A percentile compares a stretch with the other conserved stretches of the same genome.
phyloP scores from a whole-genome alignment of 2,888 invertebrate species.

The Ariolimax columbianus region DNA sequence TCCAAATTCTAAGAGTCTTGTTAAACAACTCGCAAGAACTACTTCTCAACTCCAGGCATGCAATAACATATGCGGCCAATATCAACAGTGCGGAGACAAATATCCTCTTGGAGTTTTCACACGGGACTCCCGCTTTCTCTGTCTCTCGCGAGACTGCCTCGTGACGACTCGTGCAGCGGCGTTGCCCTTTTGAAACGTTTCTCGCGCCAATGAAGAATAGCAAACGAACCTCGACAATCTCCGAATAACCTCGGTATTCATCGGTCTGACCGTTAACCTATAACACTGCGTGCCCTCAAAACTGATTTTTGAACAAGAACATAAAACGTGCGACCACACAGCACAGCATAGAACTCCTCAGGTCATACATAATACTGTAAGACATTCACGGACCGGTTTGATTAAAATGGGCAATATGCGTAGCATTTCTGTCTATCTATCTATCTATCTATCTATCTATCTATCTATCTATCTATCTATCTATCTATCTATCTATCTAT shows the following conservation, averaged over 20 bases:
- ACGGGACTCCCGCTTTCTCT: neutral
- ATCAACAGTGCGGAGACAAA: slow-evolving; percentile 14
- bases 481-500: slow-evolving; percentile 24
- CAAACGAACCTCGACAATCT: neutral
- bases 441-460: slow-evolving; percentile 35
- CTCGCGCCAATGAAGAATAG: neutral
- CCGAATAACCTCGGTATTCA: neutral
- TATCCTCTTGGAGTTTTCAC: slow-evolving; percentile 1
- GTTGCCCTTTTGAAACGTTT: slow-evolving; percentile 18
- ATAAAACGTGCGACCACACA: neutral
- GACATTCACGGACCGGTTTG: too few species aligned
- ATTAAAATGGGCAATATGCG: too few species aligned
- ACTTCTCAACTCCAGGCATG: neutral
- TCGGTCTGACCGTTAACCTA: slow-evolving; percentile 16
- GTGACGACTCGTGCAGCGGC: slow-evolving; percentile 7
- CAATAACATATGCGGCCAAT: slow-evolving; percentile 11
- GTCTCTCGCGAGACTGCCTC: slow-evolving; percentile 1
- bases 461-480: slow-evolving; percentile 32
- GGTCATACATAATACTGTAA: too few species aligned
- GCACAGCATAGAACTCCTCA: neutral
- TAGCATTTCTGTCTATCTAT: neutral
- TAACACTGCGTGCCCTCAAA: neutral
- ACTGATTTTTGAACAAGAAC: neutral
- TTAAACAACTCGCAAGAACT: neutral
- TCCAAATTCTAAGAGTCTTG: neutral